These are phyloP conservation scores for Amphiprion percula DNA, from an alignment of 2,113 vertebrate species.

Conservation along the genomic window DNA sequence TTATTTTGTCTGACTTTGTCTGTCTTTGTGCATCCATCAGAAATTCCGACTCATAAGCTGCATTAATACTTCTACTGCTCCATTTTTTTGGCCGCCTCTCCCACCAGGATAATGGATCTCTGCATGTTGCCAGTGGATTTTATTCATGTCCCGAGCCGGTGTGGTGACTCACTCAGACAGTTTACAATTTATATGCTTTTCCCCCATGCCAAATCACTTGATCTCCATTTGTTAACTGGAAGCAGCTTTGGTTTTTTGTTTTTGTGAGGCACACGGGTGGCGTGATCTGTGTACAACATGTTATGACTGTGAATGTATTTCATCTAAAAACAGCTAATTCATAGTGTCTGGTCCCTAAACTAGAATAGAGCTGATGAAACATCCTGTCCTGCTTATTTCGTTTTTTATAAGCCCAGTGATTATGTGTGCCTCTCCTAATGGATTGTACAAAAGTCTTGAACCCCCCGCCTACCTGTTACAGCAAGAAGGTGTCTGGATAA, in stretches of 20 bases:
- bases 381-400: neutral
- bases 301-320: neutral
- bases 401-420: neutral
- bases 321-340: neutral
- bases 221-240: constrained; percentile 51
- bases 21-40: neutral
- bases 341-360: neutral
- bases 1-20: neutral
- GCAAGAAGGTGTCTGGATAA: constrained; percentile 7
- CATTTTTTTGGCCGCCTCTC: constrained; percentile 14
- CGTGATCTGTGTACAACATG: no score
- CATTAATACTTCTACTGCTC: neutral
- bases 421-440: neutral
- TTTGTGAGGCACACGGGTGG: no score
- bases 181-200: constrained; percentile 45
- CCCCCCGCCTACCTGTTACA: no score
- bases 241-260: constrained; percentile 7
- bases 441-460: neutral
- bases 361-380: neutral
- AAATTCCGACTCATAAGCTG: constrained; percentile 15
- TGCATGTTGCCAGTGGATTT: constrained; percentile 36
- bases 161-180: constrained; percentile 40
- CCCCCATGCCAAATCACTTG: constrained; percentile 34
- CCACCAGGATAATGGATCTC: constrained; percentile 41
- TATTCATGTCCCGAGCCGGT: constrained; percentile 39